Base-by-base conservation (phyloP, 1,140 invertebrate species). In the Schlechtendalia chinensis region DNA sequence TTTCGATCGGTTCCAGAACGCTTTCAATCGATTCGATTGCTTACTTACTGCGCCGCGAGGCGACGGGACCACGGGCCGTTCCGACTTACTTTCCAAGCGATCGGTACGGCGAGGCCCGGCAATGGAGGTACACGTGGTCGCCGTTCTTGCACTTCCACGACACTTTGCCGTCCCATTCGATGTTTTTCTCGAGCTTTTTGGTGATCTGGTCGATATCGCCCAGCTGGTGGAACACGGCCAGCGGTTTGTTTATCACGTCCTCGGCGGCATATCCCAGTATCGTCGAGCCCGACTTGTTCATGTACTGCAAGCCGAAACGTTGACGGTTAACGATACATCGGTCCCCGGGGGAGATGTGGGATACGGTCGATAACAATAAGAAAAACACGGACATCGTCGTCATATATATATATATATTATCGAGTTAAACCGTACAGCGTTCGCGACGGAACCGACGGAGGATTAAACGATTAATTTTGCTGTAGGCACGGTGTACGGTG, bases 121-220 rank as follows among this genome's bases (percentile, higher is more conserved):
- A 93, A 58, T 92, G 91, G 81, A 94, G 89, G 47, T 91, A 89
- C n/a, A 96, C 88, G n/a, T 89, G 90, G 81, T 95, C 94, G 58
- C 91, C 90, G 65, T 90, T 91, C 87, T 96, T 93, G 84, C 93
- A 90, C 71, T 91, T 90, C 84, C 94, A 91, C 82, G 92, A 91
- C 82, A 96, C 90, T 54, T 92, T 91, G 39, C 95, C 95, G 85
- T 95, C 93, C 90, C 94, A 97, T 86, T 94, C 93, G 81, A 92
- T 90, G 47, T 93, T 93, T 83, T 90, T 90, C 53, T 90, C 88
- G 50, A 95, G 86, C 80, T 91, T 89, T 88, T 84, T 89, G 88
- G 84, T 91, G 88, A 83, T 90, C 87, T 81, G 88, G 88, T 82
- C 88, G 87, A 83, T 82, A 22, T 83, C 81, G 16, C 81, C 79